Evolutionary conservation across 2,113 vertebrate species (phyloP).

Genomic region (Microcebus jonahi): DNA sequence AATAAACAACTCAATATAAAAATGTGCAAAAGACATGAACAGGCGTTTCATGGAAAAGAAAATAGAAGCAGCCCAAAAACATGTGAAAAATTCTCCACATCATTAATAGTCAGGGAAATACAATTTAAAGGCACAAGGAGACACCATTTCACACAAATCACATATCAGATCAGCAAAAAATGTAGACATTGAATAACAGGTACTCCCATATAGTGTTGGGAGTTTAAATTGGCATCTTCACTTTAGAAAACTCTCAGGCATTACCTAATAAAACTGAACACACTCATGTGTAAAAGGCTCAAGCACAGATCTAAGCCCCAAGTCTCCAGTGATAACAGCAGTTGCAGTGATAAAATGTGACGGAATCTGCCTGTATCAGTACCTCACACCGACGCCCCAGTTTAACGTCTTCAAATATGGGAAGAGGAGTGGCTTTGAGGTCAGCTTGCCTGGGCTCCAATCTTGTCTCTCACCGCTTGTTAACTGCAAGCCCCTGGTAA

Average conservation of each 20-base stretch:
- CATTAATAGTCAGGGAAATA: neutral
- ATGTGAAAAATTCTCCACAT: neutral
- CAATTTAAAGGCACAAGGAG: neutral
- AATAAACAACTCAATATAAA: neutral
- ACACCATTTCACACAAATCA: neutral
- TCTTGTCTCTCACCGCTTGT: neutral
- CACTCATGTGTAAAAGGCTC: neutral
- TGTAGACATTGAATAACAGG: neutral
- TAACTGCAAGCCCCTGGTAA: neutral
- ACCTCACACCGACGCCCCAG: neutral
- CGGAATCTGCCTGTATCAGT: neutral
- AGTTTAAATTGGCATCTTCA: neutral
- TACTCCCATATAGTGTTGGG: neutral
- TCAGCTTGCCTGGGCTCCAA: neutral
- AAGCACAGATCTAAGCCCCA: neutral
- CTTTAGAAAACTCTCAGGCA: neutral
- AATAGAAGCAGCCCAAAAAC: neutral
- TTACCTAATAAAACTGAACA: neutral
- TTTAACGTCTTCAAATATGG: neutral
- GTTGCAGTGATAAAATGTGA: neutral
- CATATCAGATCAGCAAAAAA: neutral
- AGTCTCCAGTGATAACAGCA: neutral
- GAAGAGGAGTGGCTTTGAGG: neutral
- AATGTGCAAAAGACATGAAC: neutral
- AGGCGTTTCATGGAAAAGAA: neutral